Evolutionary conservation across 23 tunicate genomes (phyloP), one percentile per base, ranked within the genome.

Genomic region (Trididemnum clinides): DNA sequence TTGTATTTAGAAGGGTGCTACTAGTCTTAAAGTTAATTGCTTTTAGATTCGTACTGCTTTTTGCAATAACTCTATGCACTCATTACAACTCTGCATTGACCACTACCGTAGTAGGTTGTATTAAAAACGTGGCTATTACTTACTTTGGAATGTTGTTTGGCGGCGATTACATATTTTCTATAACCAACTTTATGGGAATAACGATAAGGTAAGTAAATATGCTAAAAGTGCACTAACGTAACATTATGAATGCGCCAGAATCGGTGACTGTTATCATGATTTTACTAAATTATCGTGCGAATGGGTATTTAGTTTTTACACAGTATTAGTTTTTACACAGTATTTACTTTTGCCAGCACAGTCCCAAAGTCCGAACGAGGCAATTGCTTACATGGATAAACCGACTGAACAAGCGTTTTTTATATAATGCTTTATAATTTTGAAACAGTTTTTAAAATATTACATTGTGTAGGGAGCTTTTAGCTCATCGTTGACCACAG

Each of bases 71-170:
- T 7, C 50, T 97, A 12, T 97, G 99, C 81, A 97, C 97, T 31
- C 91, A 88, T 12, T 85, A 85, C 65, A 97, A 97, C 62, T 92
- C 97, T 10, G 91, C 97, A 25, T 72, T 97, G 0, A 97, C 99
- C 5, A 97, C 99, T 15, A 90, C 99, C 21, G 99, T 97, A 31
- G 99, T 97, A 4, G 99, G 99, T 1, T 97, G 99, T 78, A 71
- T 97, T 28, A 97, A 97, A 71, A 97, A 97, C 77, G 85, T 97
- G 30, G 64, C 87, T 0, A 81, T 97, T 64, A 97, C 99, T 54
- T 97, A 97, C 65, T 36, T 90, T 32, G 99, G 99, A 28, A 97
- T 97, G 99, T 63, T 88, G 37, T 97, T 88, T 88, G 99, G 99
- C 4, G 97, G 97, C 57, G 99, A 97, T 71, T 97, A 97, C 65